Conservation (phyloP, 37 sponge, comb jelly and placozoan species). For the Halisarca cf. caerulea region DNA sequence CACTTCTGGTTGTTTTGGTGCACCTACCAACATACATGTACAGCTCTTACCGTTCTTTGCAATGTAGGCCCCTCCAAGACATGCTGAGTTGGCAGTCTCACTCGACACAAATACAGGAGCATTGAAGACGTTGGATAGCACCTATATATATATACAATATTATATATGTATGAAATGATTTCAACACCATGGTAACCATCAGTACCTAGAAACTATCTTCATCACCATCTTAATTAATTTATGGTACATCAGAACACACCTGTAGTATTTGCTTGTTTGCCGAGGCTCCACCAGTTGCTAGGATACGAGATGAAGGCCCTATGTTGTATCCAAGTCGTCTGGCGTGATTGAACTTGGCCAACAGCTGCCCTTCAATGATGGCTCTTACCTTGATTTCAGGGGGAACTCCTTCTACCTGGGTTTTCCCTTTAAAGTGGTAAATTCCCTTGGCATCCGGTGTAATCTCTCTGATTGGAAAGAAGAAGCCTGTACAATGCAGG, state of each 20-base stretch:
- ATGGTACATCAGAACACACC: constrained; percentile 49
- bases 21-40: too few species aligned
- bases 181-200: neutral
- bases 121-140: constrained; percentile 91
- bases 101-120: constrained; percentile 66
- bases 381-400: constrained; percentile 76
- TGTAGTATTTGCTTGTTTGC: constrained; percentile 72
- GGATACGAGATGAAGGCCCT: constrained; percentile 56
- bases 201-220: too few species aligned
- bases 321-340: constrained; percentile 74
- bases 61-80: constrained; percentile 88
- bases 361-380: constrained; percentile 85
- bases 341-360: constrained; percentile 88
- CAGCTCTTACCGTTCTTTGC: constrained; percentile 76
- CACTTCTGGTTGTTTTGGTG: too few species aligned
- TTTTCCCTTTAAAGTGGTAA: constrained; percentile 36
- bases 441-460: constrained; percentile 73
- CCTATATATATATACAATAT: constrained; percentile 29
- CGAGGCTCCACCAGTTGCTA: constrained; percentile 95
- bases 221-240: too few species aligned
- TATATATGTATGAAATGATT: neutral
- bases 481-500: constrained; percentile 70
- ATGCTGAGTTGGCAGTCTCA: constrained; percentile 83
- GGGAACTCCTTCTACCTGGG: constrained; percentile 40
- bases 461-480: constrained; percentile 82